phyloP scores from a whole-genome alignment of 2,888 invertebrate species.

The Drosophila heteroneura region DNA sequence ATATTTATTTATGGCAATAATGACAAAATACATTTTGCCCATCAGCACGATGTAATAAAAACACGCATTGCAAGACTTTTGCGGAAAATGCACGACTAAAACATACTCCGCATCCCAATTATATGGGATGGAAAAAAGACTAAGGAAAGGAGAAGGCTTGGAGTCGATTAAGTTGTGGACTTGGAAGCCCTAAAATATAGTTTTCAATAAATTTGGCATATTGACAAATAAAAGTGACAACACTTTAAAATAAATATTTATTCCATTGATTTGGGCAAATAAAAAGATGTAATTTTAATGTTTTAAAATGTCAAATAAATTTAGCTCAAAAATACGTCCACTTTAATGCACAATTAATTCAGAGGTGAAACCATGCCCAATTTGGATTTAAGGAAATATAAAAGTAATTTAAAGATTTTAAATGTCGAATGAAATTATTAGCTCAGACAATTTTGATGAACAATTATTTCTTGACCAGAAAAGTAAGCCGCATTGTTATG shows the following conservation, averaged over 20 bases:
- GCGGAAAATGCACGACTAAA: neutral
- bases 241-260: neutral
- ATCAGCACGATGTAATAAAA: conserved; percentile 58
- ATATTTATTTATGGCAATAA: conserved; percentile 75
- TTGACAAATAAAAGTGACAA: neutral
- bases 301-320: neutral
- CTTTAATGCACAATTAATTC: neutral
- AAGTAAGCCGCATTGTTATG: neutral
- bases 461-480: neutral
- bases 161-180: neutral
- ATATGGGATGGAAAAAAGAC: neutral
- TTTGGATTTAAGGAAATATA: neutral
- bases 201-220: neutral
- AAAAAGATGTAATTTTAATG: neutral
- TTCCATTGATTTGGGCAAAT: neutral
- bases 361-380: neutral
- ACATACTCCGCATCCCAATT: neutral
- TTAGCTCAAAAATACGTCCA: neutral
- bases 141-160: neutral
- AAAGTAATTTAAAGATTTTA: neutral
- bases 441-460: neutral
- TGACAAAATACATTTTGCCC: conserved; percentile 76
- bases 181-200: neutral
- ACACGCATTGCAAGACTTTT: neutral
- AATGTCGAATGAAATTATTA: neutral